phyloP scores from a whole-genome alignment of 2,113 vertebrate species.

The Tylochromis polylepis region DNA sequence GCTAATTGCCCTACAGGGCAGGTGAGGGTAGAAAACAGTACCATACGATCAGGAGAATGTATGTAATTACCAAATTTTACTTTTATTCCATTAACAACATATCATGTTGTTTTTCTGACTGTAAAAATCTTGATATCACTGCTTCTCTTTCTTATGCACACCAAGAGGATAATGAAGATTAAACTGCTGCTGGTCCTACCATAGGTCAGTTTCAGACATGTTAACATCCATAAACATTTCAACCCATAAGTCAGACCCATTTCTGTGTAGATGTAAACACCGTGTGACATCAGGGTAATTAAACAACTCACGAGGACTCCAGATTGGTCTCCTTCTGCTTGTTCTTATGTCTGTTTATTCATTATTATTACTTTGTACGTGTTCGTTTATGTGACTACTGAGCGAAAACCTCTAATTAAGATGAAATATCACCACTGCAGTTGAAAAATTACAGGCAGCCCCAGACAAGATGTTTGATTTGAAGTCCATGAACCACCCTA shows the following conservation, averaged over 20 bases:
- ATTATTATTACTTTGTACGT: not conserved
- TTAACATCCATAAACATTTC: not conserved
- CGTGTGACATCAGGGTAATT: not conserved
- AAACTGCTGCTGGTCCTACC: not conserved
- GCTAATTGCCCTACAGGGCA: not conserved
- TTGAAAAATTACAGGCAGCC: not conserved
- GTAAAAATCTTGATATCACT: not conserved
- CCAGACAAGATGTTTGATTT: not conserved
- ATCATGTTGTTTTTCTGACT: fast-evolving
- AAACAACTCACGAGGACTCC: not conserved
- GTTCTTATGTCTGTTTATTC: not conserved
- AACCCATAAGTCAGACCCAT: not conserved
- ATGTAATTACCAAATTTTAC: not conserved
- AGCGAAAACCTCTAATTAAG: not conserved
- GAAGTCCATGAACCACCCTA: fast-evolving
- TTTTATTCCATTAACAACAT: not conserved
- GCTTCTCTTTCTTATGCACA: not conserved
- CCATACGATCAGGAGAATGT: not conserved
- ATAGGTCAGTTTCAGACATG: not conserved
- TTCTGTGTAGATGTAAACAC: constrained; percentile 31
- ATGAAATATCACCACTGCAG: not conserved
- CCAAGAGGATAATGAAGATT: fast-evolving
- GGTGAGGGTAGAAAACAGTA: not conserved
- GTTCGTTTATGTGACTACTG: not conserved
- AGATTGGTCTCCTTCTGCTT: not conserved